phyloP scores from a whole-genome alignment of 2,888 invertebrate genomes.

The Cantharis lateralis region DNA sequence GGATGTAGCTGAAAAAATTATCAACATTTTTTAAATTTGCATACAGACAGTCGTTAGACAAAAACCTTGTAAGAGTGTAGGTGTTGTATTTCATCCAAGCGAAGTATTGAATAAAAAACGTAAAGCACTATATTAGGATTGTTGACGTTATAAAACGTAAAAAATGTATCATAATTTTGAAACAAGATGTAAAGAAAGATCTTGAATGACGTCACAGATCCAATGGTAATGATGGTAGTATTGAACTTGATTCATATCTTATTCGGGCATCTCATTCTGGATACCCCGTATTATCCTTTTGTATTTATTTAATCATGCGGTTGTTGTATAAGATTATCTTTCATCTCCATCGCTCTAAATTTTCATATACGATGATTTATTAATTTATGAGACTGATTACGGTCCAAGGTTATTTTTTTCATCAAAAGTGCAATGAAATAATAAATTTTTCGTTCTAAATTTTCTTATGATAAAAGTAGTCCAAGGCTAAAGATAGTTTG shows the following conservation, averaged over 20 bases:
- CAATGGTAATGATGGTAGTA: neutral
- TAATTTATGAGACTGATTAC: neutral
- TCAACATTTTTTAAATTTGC: neutral
- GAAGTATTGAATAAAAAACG: slow-evolving; percentile 1
- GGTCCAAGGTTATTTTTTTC: neutral
- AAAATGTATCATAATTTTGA: slow-evolving; percentile 7
- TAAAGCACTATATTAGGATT: slow-evolving; percentile 13
- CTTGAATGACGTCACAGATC: neutral
- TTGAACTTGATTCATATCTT: neutral
- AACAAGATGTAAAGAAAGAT: neutral
- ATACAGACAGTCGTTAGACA: neutral
- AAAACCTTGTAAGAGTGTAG: neutral
- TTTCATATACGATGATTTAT: neutral
- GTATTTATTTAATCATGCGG: neutral
- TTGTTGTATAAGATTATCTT: neutral
- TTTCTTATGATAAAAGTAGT: neutral
- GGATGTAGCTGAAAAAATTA: neutral
- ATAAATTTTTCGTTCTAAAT: neutral
- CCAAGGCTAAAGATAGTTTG: neutral
- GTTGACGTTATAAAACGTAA: slow-evolving; percentile 12
- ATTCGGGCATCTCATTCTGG: neutral
- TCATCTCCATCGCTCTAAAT: neutral
- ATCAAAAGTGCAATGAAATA: neutral
- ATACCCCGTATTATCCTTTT: neutral
- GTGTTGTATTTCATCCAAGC: neutral